Base-by-base conservation (phyloP, 2,888 invertebrate genomes). In the Clostera curtula region DNA sequence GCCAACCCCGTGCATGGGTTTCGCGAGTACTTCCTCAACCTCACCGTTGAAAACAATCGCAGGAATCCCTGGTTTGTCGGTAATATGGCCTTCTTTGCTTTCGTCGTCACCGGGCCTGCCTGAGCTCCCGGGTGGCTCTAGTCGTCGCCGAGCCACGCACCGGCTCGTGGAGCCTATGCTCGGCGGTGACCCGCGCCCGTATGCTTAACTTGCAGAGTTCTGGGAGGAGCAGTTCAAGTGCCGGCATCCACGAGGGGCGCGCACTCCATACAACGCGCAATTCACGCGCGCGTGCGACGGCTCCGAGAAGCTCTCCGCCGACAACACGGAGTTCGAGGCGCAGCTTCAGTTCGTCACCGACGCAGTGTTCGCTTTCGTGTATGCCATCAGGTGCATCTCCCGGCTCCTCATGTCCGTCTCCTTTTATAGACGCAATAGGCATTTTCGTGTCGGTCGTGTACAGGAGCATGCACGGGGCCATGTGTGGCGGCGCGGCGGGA, bases 21-120 rank as follows among this genome's bases (percentile, higher is more conserved):
- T 65, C 89, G 90, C 48, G 90, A 93, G 47, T 96, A 96, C 71
- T 96, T 96, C 73, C 87, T 94, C 21, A 87, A 88, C 50, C 86
- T 96, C 27, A 94, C 92, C 20, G 93, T 95, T 15, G 90, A 93
- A 59, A 94, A 91, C 65, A 97, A 97, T 74, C 85, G 85, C 34
- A 87, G 96, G 41, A 97, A 98, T 80, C 97, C 97, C 1, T 97
- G 97, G 97, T 97, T 97, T 86, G 89, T 92, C 21, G 95, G 95
- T 95, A 83, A 89, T 50, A 42, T 32, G 32, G 24, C 28, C 19
- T 5, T 5, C 5, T 28, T 9, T 15, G 5, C 27, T 9, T 16
- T 8, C 10, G 3, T 16, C 4, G 5, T 8, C 3, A 13, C 7
- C 13, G 1, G 12, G 13, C 8, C n/a, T n/a, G 2, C 0, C 8